phyloP scores from a whole-genome alignment of 2,888 invertebrate species.

The Leucoma salicis region DNA sequence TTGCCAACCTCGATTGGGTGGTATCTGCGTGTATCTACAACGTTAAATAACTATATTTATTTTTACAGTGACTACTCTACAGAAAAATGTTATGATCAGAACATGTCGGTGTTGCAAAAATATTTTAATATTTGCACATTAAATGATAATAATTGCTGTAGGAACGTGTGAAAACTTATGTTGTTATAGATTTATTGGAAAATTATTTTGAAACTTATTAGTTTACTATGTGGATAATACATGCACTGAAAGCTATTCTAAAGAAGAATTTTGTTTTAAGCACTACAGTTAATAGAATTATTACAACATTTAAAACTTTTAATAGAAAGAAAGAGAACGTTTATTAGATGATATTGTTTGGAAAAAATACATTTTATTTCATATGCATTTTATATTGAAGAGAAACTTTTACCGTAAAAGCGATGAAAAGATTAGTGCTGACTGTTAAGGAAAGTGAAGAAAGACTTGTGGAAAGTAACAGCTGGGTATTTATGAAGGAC shows the following conservation, averaged over 20 bases:
- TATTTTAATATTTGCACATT: constrained; percentile 74
- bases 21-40: constrained; percentile 46
- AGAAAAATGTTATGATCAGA: constrained; percentile 75
- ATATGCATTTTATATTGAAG: too few relatives aligned
- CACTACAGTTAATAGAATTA: too few relatives aligned
- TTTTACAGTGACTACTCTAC: constrained; percentile 80
- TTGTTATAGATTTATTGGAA: constrained; percentile 43
- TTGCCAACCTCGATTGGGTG: constrained; percentile 37
- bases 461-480: too few relatives aligned
- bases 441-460: too few relatives aligned
- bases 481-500: too few relatives aligned
- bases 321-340: too few relatives aligned
- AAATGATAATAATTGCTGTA: constrained; percentile 67
- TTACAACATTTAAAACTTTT: too few relatives aligned
- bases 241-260: constrained; percentile 9
- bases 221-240: constrained; percentile 21
- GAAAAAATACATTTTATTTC: too few relatives aligned
- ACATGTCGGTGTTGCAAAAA: constrained; percentile 75
- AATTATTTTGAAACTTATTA: constrained; percentile 31
- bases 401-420: too few relatives aligned
- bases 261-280: constrained; percentile 4
- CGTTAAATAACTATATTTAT: constrained; percentile 77
- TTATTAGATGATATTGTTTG: too few relatives aligned
- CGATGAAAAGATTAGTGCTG: too few relatives aligned
- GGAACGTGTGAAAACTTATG: constrained; percentile 62